Conservation (phyloP, 2,888 invertebrate species). For the Eupithecia abbreviata region DNA sequence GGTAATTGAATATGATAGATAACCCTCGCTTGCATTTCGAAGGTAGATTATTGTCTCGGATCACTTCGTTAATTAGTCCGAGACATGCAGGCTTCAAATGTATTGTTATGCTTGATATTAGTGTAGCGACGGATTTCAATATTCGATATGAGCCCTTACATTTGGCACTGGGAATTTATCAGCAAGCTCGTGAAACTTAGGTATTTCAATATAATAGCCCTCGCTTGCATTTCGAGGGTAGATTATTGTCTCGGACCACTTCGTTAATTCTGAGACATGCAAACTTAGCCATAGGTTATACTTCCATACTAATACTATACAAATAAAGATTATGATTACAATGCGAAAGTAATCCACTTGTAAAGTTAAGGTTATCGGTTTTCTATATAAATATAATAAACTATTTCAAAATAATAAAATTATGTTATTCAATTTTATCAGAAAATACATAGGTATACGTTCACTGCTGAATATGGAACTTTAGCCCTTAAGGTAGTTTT, state of each 20-base stretch:
- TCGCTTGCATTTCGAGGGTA: not conserved
- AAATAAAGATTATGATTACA: too few relatives aligned
- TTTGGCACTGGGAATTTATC: too few relatives aligned
- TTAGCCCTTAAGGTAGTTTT: too few relatives aligned
- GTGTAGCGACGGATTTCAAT: not conserved
- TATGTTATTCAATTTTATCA: too few relatives aligned
- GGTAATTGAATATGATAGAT: not conserved
- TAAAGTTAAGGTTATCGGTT: too few relatives aligned
- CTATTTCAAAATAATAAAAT: too few relatives aligned
- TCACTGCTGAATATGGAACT: too few relatives aligned
- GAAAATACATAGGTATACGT: too few relatives aligned
- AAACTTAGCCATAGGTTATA: too few relatives aligned
- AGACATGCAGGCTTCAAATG: not conserved
- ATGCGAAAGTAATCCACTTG: too few relatives aligned
- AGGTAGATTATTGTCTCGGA: not conserved
- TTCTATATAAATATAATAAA: too few relatives aligned
- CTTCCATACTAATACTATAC: too few relatives aligned
- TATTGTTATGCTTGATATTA: not conserved
- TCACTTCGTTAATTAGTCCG: not conserved
- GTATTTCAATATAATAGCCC: not conserved
- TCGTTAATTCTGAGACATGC: not conserved
- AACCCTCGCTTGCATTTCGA: slow-evolving; percentile 1
- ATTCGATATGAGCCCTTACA: not conserved
- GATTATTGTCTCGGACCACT: not conserved
- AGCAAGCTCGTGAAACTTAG: not conserved